phyloP scores from a whole-genome alignment of 1,140 invertebrate genomes.

The Macrocentrus cingulum region DNA sequence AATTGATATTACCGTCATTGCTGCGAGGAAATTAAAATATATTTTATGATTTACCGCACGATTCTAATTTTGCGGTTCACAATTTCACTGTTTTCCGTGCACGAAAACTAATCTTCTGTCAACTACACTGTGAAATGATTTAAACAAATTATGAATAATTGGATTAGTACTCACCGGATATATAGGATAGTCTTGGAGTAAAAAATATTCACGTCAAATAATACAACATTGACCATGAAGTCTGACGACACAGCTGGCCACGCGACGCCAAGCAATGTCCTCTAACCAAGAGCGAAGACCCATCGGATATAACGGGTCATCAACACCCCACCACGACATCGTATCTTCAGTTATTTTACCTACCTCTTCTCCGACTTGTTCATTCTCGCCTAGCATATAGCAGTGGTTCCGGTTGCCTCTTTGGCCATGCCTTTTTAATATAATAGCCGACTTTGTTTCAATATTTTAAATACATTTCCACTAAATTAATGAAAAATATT shows the following conservation, averaged over 20 bases:
- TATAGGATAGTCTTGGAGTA: no score
- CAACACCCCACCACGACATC: conserved; percentile 29
- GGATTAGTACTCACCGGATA: background rate
- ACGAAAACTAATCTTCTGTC: no score
- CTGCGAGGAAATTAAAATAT: no score
- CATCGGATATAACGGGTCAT: conserved; percentile 47
- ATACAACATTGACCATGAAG: background rate
- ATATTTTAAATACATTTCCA: no score
- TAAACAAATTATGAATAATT: no score
- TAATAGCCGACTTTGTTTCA: no score
- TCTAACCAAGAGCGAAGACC: conserved; percentile 34
- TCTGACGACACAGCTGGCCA: conserved; percentile 38
- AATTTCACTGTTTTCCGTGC: no score
- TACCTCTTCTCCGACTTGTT: conserved; percentile 22
- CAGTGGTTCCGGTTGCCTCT: no score
- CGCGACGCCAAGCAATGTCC: conserved; percentile 31
- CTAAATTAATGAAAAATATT: no score
- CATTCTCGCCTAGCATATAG: background rate
- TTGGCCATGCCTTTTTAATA: no score
- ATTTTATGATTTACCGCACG: background rate
- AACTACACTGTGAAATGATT: no score
- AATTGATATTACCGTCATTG: no score
- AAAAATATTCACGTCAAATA: background rate
- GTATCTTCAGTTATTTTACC: conserved; percentile 21
- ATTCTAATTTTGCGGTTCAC: conserved; percentile 4